Percentiles rank a stretch among this genome's conserved stretches.
phyloP scores from a whole-genome alignment of 2,797 vertebrate genomes.

The Adelosebastes latens region DNA sequence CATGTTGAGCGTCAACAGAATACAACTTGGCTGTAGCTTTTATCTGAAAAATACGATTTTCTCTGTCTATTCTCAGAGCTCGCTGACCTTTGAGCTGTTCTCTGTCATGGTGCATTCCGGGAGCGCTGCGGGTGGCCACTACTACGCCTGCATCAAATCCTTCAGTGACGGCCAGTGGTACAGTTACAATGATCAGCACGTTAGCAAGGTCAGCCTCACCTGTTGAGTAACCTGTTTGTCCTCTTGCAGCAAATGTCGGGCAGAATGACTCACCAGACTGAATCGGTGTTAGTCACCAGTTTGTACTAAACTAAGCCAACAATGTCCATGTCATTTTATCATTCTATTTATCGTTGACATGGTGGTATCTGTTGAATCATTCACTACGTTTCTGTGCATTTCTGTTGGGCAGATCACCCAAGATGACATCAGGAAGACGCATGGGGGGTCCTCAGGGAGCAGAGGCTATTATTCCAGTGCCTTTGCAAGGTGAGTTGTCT shows the following conservation, averaged over 20 bases:
- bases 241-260: background rate
- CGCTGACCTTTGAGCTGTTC: slow-evolving; percentile 95
- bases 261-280: background rate
- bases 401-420: slow-evolving; percentile 90
- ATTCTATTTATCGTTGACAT: background rate
- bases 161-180: slow-evolving; percentile 98
- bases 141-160: slow-evolving; percentile 99
- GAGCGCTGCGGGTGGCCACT: slow-evolving; percentile 98
- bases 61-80: slow-evolving; percentile 81
- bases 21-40: background rate
- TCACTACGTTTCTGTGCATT: slow-evolving; percentile 1
- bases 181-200: slow-evolving; percentile 99
- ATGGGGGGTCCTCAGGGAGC: slow-evolving; percentile 96
- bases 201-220: slow-evolving; percentile 91
- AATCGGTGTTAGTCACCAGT: background rate
- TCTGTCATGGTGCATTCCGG: slow-evolving; percentile 99
- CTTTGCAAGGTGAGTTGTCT: slow-evolving; percentile 91
- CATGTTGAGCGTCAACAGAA: background rate
- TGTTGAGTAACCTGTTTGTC: background rate
- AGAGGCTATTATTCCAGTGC: slow-evolving; percentile 99
- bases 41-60: background rate
- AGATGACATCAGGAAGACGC: slow-evolving; percentile 98
- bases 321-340: background rate
- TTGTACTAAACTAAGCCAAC: background rate
- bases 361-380: background rate